A percentile compares a stretch with the other conserved stretches of the same genome.
These are phyloP conservation scores for Triplophysa dalaica DNA, from an alignment of 2,113 vertebrate genomes.

Conservation along the genomic window DNA sequence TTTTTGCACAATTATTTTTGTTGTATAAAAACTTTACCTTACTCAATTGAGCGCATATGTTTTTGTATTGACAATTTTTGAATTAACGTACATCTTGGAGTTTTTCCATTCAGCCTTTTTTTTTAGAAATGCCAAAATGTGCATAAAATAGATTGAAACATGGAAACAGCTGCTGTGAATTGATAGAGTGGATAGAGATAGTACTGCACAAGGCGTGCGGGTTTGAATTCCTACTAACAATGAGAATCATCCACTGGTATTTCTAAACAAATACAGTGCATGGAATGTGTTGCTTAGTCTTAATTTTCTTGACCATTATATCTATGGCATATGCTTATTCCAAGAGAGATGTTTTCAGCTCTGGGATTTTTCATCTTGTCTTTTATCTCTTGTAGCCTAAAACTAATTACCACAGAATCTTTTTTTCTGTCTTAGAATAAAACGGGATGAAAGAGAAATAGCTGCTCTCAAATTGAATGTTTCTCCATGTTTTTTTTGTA, in stretches of 20 bases:
- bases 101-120: no score
- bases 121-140: no score
- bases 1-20: no score
- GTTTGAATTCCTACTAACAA: neutral
- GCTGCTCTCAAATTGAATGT: neutral
- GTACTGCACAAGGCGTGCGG: neutral
- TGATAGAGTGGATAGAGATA: neutral
- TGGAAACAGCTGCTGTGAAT: neutral
- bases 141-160: no score
- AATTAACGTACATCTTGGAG: no score
- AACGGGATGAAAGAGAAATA: neutral
- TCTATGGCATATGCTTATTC: neutral
- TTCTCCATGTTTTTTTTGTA: neutral
- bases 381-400: neutral
- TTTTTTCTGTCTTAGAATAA: neutral
- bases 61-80: no score
- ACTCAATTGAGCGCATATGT: no score
- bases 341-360: neutral
- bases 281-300: neutral
- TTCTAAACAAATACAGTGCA: slow-evolving; percentile 12
- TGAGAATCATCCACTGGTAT: neutral
- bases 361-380: neutral
- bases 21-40: no score
- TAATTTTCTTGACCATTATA: neutral
- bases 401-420: neutral